Conservation (phyloP, 2,888 invertebrate species). For the Leptinotarsa peninsularis region DNA sequence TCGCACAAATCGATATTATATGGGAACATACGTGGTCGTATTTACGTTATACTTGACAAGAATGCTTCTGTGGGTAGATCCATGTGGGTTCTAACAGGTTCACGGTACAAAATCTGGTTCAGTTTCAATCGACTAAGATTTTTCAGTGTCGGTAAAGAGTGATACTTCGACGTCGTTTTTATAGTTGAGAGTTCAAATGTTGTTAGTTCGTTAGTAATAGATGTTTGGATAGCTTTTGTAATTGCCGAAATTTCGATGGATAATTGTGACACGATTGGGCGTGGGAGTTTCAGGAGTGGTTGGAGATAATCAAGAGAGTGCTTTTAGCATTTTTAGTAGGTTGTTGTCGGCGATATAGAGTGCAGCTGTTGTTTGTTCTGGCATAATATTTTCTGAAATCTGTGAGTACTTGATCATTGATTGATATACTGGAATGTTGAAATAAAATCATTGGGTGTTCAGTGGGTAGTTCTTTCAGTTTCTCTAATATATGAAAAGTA, state of each 20-base stretch:
- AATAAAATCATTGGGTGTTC: neutral
- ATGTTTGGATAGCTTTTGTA: neutral
- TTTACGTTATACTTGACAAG: conserved; percentile 37
- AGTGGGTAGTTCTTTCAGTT: neutral
- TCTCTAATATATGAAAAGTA: too few relatives aligned
- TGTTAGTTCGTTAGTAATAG: neutral
- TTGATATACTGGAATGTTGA: neutral
- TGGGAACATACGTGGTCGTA: conserved; percentile 35
- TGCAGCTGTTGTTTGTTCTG: conserved; percentile 11
- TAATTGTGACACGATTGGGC: conserved; percentile 9
- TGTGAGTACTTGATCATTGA: neutral
- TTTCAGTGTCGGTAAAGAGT: neutral
- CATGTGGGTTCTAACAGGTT: conserved; percentile 45
- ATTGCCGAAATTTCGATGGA: conserved; percentile 7
- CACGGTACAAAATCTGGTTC: conserved; percentile 48
- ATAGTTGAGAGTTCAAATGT: conserved; percentile 11
- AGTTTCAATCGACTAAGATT: conserved; percentile 9
- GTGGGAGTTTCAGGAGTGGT: conserved; percentile 13
- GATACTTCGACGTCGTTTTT: conserved; percentile 1
- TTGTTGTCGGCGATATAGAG: conserved; percentile 4
- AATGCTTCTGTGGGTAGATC: conserved; percentile 47
- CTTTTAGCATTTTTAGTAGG: conserved; percentile 10
- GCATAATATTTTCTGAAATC: neutral
- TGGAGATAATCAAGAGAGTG: neutral
- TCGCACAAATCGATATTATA: conserved; percentile 20